Evolutionary conservation across 2,113 vertebrate genomes (phyloP), one percentile per base, ranked within the genome.

Genomic region (Poeciliopsis turrubarensis): DNA sequence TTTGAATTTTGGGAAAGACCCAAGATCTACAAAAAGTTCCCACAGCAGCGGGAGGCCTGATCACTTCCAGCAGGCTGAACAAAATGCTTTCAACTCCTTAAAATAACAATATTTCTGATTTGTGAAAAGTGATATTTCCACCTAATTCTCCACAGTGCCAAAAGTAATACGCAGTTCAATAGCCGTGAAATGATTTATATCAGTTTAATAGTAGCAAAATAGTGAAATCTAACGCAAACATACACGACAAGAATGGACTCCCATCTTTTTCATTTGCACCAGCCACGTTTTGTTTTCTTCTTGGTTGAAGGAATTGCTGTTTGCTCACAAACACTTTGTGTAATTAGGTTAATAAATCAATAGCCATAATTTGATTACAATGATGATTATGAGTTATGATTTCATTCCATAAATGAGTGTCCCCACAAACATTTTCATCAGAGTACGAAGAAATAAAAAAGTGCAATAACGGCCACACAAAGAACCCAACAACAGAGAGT

Each of bases 11-110:
- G 88, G 91, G 90, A 89, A 82, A 80, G 75, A 84, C 83, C 89
- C 91, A 92, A 91, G 65, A 86, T 89, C 89, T 88, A 83, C 80
- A 80, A 83, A 81, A 84, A 83, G 86, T 93, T 95, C 92, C 92
- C 92, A 93, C 90, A 93, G 83, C 71, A 70, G 75, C 80, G 87
- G 84, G 77, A 74, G 44, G 84, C 65, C 60, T 86, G 86, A 91
- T 91, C 84, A 63, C 75, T 88, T 89, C 83, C 86, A 89, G 85
- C 87, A 86, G 81, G 76, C 74, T 29, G 67, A 73, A 60, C 62
- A 57, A 79, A 79, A 77, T 7, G 15, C 73, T 71, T 60, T 39
- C 68, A 75, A 66, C 68, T 78, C 65, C 65, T 76, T 27, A 64
- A 81, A 81, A 81, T 39, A 84, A 82, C 64, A 84, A 79, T 57